Evolutionary conservation across 2,797 vertebrate species (phyloP).

Genomic region (Pelodytes ibericus): DNA sequence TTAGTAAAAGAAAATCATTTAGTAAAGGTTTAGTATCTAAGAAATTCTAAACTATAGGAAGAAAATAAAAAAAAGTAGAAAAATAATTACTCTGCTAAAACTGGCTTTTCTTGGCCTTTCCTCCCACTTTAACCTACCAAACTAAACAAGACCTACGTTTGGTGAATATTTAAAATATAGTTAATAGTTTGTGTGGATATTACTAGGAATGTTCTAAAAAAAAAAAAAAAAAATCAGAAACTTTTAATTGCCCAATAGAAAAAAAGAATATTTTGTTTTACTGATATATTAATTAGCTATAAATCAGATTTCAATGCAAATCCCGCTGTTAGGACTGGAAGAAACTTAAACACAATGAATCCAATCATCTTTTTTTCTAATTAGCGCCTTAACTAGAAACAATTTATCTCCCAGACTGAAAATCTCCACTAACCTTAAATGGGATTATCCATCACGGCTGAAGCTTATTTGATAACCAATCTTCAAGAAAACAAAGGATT

Average conservation of each 20-base stretch:
- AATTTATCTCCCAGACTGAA: slow-evolving; percentile 55
- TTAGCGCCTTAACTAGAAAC: slow-evolving; percentile 56
- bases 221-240: slow-evolving; percentile 44
- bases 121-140: too few species aligned
- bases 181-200: not conserved
- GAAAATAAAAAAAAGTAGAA: too few species aligned
- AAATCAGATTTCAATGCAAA: slow-evolving; percentile 57
- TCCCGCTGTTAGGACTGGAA: slow-evolving; percentile 53
- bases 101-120: too few species aligned
- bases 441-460: slow-evolving; percentile 56
- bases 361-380: slow-evolving; percentile 58
- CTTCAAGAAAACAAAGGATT: slow-evolving; percentile 39
- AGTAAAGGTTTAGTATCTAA: too few species aligned
- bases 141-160: too few species aligned
- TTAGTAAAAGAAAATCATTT: too few species aligned
- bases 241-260: slow-evolving; percentile 52
- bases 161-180: too few species aligned
- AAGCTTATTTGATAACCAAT: slow-evolving; percentile 57
- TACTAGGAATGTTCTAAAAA: slow-evolving; percentile 7
- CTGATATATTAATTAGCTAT: slow-evolving; percentile 58
- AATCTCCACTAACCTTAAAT: slow-evolving; percentile 57
- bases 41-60: too few species aligned
- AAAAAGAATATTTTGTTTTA: slow-evolving; percentile 56
- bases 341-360: slow-evolving; percentile 53
- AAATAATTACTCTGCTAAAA: too few species aligned